These are phyloP conservation scores for Psix sp. DNA, from an alignment of 1,140 invertebrate species.

Conservation along the genomic window DNA sequence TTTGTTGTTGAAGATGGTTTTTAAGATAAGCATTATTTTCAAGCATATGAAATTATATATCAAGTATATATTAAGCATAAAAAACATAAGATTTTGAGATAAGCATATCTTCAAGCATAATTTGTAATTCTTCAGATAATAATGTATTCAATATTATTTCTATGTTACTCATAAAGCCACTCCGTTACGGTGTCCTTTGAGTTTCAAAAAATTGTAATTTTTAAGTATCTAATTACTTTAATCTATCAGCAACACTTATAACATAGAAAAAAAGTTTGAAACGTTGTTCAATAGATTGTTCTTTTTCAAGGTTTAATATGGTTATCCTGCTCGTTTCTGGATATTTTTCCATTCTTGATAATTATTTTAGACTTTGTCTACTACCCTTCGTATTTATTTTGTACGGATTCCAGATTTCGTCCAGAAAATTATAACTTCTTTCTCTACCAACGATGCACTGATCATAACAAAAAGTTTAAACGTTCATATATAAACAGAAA, in stretches of 20 bases:
- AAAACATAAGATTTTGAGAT: too few relatives aligned
- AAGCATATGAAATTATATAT: too few relatives aligned
- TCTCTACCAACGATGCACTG: slow-evolving; percentile 23
- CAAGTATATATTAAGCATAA: too few relatives aligned
- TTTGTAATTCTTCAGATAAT: not conserved
- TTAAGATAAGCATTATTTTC: too few relatives aligned
- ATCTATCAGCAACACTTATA: slow-evolving; percentile 1
- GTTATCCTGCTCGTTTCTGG: slow-evolving; percentile 14
- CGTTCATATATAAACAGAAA: slow-evolving; percentile 25
- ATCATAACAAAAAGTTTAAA: slow-evolving; percentile 9
- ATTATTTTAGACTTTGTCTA: slow-evolving; percentile 18
- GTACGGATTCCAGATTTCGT: slow-evolving; percentile 18
- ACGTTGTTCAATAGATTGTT: not conserved
- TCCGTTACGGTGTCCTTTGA: slow-evolving; percentile 15
- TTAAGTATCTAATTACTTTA: not conserved
- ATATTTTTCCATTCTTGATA: slow-evolving; percentile 12
- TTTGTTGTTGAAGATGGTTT: not conserved
- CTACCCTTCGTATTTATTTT: slow-evolving; percentile 9
- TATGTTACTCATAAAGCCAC: not conserved
- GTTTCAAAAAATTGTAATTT: slow-evolving; percentile 14
- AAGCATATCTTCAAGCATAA: not conserved
- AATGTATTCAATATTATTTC: not conserved
- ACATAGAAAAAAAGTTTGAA: slow-evolving; percentile 13
- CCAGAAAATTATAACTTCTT: slow-evolving; percentile 32
- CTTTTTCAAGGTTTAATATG: slow-evolving; percentile 15